phyloP scores from a whole-genome alignment of 2,113 vertebrate species.

The Fregata magnificens region DNA sequence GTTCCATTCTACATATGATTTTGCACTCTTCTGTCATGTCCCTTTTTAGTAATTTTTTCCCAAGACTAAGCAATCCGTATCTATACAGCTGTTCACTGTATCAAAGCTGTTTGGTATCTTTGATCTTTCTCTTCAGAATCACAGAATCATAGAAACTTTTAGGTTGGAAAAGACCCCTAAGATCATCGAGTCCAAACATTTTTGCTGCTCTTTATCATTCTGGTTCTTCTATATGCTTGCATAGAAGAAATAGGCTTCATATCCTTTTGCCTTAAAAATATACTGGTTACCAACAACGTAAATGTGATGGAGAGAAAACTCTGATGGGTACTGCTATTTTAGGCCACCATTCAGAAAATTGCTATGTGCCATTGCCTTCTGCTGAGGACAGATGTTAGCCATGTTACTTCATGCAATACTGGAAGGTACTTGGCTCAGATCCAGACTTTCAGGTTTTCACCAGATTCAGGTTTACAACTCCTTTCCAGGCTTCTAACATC shows the following conservation, averaged over 20 bases:
- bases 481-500: background rate
- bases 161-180: background rate
- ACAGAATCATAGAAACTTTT: background rate
- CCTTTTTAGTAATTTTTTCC: background rate
- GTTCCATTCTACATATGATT: background rate
- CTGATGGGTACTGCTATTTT: background rate
- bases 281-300: background rate
- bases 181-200: background rate
- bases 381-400: background rate
- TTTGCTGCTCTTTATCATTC: background rate
- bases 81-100: background rate
- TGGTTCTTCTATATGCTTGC: background rate
- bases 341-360: background rate
- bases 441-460: no score
- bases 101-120: background rate
- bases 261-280: background rate
- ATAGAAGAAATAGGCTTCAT: background rate
- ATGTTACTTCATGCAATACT: background rate
- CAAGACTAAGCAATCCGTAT: background rate
- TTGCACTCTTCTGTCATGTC: background rate
- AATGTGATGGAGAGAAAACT: background rate
- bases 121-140: background rate
- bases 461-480: background rate
- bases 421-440: background rate
- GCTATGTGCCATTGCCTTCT: background rate